phyloP scores from a whole-genome alignment of 2,888 invertebrate species.

The Ophion ventricosus region DNA sequence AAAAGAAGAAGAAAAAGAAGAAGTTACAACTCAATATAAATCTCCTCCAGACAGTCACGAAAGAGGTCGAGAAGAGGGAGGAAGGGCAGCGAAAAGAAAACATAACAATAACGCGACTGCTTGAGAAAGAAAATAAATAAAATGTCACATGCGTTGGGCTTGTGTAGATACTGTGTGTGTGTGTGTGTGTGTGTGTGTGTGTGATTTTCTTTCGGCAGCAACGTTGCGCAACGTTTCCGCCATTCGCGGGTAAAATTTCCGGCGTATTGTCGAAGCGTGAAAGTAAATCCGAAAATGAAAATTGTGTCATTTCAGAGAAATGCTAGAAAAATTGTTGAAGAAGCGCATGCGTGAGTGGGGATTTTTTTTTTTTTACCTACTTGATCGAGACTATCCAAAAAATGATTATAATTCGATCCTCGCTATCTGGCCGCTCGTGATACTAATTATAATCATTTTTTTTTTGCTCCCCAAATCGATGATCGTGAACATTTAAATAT shows the following conservation, averaged over 20 bases:
- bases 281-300: background rate
- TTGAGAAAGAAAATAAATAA: slow-evolving; percentile 36
- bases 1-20: slow-evolving; percentile 73
- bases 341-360: slow-evolving; percentile 73
- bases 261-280: background rate
- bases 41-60: slow-evolving; percentile 83
- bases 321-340: slow-evolving; percentile 21
- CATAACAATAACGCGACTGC: slow-evolving; percentile 51
- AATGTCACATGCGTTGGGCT: background rate
- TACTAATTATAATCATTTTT: slow-evolving; percentile 38
- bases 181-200: too few relatives aligned
- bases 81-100: slow-evolving; percentile 66
- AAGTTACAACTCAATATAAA: slow-evolving; percentile 69
- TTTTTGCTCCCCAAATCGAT: slow-evolving; percentile 20
- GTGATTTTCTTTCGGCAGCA: slow-evolving; percentile 18
- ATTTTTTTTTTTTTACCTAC: slow-evolving; percentile 66
- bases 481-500: slow-evolving; percentile 49
- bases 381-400: slow-evolving; percentile 18
- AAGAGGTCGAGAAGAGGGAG: slow-evolving; percentile 77
- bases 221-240: background rate
- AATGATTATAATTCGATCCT: slow-evolving; percentile 21
- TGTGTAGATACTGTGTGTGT: slow-evolving; percentile 44
- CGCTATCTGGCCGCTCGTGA: too few relatives aligned
- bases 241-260: background rate
- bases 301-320: slow-evolving; percentile 39